Evolutionary conservation across 1,140 invertebrate genomes (phyloP), one percentile per base, ranked within the genome.

Genomic region (Halictus rubicundus): DNA sequence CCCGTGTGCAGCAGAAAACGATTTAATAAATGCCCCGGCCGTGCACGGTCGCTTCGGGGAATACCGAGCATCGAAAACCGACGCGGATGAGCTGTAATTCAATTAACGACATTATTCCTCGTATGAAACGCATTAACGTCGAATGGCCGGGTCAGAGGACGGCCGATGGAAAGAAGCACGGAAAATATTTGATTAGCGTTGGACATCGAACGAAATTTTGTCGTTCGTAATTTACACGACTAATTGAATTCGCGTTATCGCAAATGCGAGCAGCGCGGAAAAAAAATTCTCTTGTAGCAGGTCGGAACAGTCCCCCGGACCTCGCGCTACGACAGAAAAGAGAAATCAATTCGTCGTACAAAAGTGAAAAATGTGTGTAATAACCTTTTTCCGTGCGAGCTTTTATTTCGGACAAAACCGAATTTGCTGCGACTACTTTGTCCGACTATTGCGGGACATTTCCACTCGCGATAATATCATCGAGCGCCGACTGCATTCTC

Each of bases 61-160:
- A 71, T 70, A 64, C 16, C 23, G 23, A 0, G 32, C 59, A 23
- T 42, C 27, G 68, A 78, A 78, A 78, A 78, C 12, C 46, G 59
- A n/a, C 59, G 23, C 61, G 60, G 46, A 25, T 52, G 46, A 64
- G 23, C 32, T 42, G 46, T 32, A 32, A 72, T 71, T 78, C 49
- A 64, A 72, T 78, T 71, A 78, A 72, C 59, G 59, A 65, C 63
- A 78, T 78, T 78, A 71, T 71, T 78, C 32, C 23, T 57, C 60
- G 46, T 54, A 72, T 57, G 59, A 72, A 54, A 72, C 16, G 23
- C 14, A 61, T 78, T 57, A 76, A 19, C 39, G 54, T 37, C 3
- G 37, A 46, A 60, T 27, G 32, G 21, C 39, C 14, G 21, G 42
- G 8, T 9, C 4, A 0, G 7, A 32, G 23, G 3, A 25, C 19